Conservation (phyloP, 2,113 vertebrate genomes). For the Dissostichus mawsoni region DNA sequence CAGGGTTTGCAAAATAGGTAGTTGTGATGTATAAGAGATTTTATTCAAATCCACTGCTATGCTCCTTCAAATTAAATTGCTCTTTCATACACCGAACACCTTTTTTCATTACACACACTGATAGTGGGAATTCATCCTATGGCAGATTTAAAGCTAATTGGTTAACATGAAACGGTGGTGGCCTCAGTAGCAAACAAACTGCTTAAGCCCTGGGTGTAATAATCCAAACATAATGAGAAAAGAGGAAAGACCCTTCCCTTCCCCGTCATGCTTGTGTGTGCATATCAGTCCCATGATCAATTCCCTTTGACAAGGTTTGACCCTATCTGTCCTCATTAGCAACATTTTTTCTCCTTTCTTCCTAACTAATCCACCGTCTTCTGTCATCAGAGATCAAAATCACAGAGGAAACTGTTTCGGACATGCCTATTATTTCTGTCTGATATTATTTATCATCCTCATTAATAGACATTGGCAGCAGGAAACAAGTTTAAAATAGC, state of each 20-base stretch:
- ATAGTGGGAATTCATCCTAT: background rate
- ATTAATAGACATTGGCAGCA: conserved; percentile 16
- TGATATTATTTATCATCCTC: conserved; percentile 17
- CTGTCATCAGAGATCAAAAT: conserved; percentile 32
- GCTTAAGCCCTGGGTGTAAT: conserved; percentile 12
- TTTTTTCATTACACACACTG: background rate
- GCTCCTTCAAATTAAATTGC: too few species aligned
- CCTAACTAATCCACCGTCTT: background rate
- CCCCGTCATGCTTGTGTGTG: conserved; percentile 19
- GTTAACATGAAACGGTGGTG: background rate
- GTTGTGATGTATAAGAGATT: background rate
- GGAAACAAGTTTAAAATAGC: conserved; percentile 26
- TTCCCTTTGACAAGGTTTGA: conserved; percentile 55
- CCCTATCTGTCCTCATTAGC: conserved; percentile 54
- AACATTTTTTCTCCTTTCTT: conserved; percentile 9
- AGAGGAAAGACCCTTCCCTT: conserved; percentile 28
- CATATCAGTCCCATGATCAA: conserved; percentile 44
- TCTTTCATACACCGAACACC: too few species aligned
- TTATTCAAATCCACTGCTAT: background rate
- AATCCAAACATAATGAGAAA: conserved; percentile 49
- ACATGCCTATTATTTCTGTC: conserved; percentile 9
- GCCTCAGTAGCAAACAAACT: conserved; percentile 21
- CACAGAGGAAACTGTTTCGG: background rate
- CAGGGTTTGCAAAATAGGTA: background rate
- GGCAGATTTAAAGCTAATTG: background rate